Evolutionary conservation across 2,797 vertebrate genomes (phyloP), one percentile per base, ranked within the genome.

Genomic region (Distichodus sexfasciatus): DNA sequence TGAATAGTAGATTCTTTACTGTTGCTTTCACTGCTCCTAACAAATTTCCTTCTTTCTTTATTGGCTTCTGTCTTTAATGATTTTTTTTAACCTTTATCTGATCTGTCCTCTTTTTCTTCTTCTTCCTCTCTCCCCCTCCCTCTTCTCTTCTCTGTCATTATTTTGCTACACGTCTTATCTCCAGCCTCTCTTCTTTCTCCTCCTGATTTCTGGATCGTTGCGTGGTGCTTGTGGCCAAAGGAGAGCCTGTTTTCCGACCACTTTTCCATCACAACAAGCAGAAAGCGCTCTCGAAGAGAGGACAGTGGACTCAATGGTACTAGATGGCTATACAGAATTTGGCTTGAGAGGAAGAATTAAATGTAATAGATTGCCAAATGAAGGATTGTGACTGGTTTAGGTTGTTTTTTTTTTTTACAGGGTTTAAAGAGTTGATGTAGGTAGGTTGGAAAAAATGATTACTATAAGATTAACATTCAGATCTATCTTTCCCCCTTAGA

Each of bases 221-320:
- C 64, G 75, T 76, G 76, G 67, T 41, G 69, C 78, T 83, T 43
- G 83, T 78, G 86, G 81, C 83, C 78, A 35, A 76, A 77, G 35
- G 77, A 84, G 84, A 82, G 76, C 79, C 79, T 69, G 58, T 87
- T 88, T 85, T 87, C 83, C 85, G 35, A 74, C 79, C 29, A 10
- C 43, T 47, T 62, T 62, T 62, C 58, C 43, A 62, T 29, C 29
- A 62, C 59, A 47, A 15, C 51, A 88, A 82, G 76, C 84, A 77
- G 84, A 84, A 77, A 85, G 50, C 72, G 86, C 71, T 82, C 75
- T 75, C 85, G 83, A 79, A 83, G 79, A 87, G 81, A 80, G 80
- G 73, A 82, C 81, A 79, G 86, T 84, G 89, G 90, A 91, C 83
- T 89, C 87, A 90, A 92, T 91, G 91, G 90, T 91, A 91, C 40